Base-by-base conservation (phyloP, 2,888 invertebrate genomes). In the Limnephilus auricula region DNA sequence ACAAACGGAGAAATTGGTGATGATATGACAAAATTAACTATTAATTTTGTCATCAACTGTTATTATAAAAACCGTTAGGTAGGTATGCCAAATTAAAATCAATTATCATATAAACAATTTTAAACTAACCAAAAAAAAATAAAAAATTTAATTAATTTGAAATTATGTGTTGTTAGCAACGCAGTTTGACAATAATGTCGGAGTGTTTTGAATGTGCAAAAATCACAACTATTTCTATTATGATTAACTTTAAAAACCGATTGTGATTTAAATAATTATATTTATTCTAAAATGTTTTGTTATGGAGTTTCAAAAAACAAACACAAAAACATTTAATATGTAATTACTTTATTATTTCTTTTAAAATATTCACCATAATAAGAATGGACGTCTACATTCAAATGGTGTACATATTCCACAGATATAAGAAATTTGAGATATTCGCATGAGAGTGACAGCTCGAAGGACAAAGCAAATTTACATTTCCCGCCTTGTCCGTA, bases 311-410 rank as follows among this genome's bases (percentile, higher is more conserved):
- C 0, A 82, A 1, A 34, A 34, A 32, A 25, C 9, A 34, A 34
- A 34, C 1, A 32, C 10, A 9, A 32, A 10, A 34, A 82, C 6
- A 82, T 82, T 82, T 12, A 32, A 37, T 34, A 2, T 45, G 45
- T 45, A 34, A 34, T 34, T 18, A 82, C 34, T 82, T 80, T 32
- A 80, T 80, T 18, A 32, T 10, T 82, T 2, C 40, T 37, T 34
- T n/a, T 12, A 40, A 85, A 45, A 37, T 37, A 37, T 85, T 30
- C 30, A 40, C 9, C n/a, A 85, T 30, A 85, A 85, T 85, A 85
- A 85, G 85, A 85, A 85, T 12, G 40, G 45, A 40, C 85, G 85
- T 85, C n/a, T 85, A 30, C n/a, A 85, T 85, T 85, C 85, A 45
- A 85, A 85, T 40, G 25, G 34, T 40, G 85, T 85, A 85, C 85